Conservation (phyloP, 2,797 vertebrate species). For the Silurus aristotelis region DNA sequence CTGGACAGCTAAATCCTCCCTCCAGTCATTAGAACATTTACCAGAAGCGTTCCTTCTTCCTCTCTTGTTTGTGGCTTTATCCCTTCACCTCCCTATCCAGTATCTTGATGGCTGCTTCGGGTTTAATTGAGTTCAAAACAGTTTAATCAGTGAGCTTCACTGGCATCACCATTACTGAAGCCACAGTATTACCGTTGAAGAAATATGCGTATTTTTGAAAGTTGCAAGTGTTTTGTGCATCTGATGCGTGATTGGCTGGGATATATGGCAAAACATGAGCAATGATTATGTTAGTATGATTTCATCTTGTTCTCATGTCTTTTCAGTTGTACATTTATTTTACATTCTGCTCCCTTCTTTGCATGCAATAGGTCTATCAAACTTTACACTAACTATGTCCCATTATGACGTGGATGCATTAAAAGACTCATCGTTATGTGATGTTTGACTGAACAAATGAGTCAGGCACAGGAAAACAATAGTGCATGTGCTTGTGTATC, state of each 20-base stretch:
- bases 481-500: neutral
- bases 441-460: neutral
- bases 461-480: neutral
- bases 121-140: neutral
- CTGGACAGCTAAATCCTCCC: conserved; percentile 45
- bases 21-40: conserved; percentile 46
- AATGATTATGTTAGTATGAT: neutral
- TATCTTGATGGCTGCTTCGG: neutral
- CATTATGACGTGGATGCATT: neutral
- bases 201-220: neutral
- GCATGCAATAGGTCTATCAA: conserved; percentile 69
- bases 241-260: neutral
- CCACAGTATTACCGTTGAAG: neutral
- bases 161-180: neutral
- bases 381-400: conserved; percentile 48
- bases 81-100: neutral
- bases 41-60: conserved; percentile 28
- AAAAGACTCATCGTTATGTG: neutral
- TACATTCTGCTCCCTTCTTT: conserved; percentile 67
- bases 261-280: too few species aligned
- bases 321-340: neutral
- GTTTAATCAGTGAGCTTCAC: neutral
- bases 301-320: neutral
- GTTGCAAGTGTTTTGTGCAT: neutral
- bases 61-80: neutral